These are phyloP conservation scores for Trissolcus japonicus DNA, from an alignment of 2,888 invertebrate genomes.

Conservation along the genomic window DNA sequence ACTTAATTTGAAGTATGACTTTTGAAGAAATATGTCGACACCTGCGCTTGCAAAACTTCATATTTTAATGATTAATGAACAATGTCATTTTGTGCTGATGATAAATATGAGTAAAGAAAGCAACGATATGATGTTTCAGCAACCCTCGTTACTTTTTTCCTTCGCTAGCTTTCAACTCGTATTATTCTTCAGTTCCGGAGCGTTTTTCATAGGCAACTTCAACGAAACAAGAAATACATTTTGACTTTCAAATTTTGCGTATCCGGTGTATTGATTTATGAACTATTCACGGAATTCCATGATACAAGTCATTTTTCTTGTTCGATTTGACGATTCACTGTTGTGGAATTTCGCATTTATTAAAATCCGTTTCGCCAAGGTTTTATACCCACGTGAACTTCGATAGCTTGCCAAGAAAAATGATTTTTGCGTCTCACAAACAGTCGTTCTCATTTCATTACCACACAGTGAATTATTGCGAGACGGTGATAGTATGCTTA, in stretches of 20 bases:
- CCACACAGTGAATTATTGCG: conserved; percentile 10
- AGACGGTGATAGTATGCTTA: conserved; percentile 4
- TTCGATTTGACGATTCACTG: conserved; percentile 29
- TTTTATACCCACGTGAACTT: neutral
- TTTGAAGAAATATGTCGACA: neutral
- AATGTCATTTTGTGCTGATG: conserved; percentile 32
- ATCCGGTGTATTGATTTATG: conserved; percentile 35
- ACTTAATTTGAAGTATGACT: too few relatives aligned
- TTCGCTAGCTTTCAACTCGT: conserved; percentile 12
- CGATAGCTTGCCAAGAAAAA: conserved; percentile 1
- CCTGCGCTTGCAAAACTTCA: conserved; percentile 35
- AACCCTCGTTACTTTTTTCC: conserved; percentile 14
- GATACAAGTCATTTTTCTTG: conserved; percentile 22
- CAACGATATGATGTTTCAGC: conserved; percentile 13
- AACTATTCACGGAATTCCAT: conserved; percentile 20
- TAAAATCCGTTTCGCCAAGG: conserved; percentile 5
- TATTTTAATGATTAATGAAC: conserved; percentile 48
- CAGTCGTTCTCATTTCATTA: conserved; percentile 12
- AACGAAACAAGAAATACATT: conserved; percentile 43
- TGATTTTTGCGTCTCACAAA: conserved; percentile 3
- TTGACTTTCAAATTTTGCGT: conserved; percentile 44
- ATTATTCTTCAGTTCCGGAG: conserved; percentile 27
- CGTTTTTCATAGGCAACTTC: conserved; percentile 30
- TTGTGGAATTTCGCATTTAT: conserved; percentile 26
- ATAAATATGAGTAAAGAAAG: conserved; percentile 41